These are phyloP conservation scores for Manis pentadactyla DNA, from an alignment of 2,797 vertebrate species.

Conservation along the genomic window DNA sequence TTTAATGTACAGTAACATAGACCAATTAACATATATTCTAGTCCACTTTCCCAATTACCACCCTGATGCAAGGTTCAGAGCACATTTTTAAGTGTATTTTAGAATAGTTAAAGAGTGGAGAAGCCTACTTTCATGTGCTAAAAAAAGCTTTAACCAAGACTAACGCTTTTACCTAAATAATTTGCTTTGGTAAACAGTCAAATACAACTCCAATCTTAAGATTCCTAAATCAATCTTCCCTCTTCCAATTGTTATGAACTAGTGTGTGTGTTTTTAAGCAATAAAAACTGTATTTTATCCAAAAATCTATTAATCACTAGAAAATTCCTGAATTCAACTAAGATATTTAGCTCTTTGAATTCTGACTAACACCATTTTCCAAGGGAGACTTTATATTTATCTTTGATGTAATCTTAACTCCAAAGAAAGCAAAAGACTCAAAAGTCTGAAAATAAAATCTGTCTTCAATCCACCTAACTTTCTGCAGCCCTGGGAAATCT, in stretches of 20 bases:
- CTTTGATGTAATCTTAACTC: slow-evolving; percentile 4
- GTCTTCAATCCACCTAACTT: slow-evolving; percentile 15
- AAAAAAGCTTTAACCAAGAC: slow-evolving; percentile 52
- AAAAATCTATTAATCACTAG: background rate
- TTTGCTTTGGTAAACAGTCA: slow-evolving; percentile 31
- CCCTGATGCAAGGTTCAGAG: background rate
- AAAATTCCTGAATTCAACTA: slow-evolving; percentile 30
- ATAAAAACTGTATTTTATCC: background rate
- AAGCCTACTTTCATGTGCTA: background rate
- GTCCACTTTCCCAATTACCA: background rate
- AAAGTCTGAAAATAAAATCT: slow-evolving; percentile 37
- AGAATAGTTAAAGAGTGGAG: background rate
- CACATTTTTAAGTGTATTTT: background rate
- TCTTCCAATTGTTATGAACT: background rate
- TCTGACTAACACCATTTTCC: slow-evolving; percentile 1
- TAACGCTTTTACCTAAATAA: slow-evolving; percentile 37
- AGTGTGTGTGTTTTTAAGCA: background rate
- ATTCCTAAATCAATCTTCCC: slow-evolving; percentile 37
- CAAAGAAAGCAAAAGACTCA: slow-evolving; percentile 36
- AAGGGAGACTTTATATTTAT: slow-evolving; percentile 22
- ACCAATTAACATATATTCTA: background rate
- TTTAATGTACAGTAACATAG: background rate
- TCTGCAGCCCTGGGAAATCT: background rate
- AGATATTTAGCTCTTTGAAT: background rate
- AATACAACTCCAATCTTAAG: background rate